Base-by-base conservation (phyloP, 2,113 vertebrate genomes). In the Engystomops pustulosus region DNA sequence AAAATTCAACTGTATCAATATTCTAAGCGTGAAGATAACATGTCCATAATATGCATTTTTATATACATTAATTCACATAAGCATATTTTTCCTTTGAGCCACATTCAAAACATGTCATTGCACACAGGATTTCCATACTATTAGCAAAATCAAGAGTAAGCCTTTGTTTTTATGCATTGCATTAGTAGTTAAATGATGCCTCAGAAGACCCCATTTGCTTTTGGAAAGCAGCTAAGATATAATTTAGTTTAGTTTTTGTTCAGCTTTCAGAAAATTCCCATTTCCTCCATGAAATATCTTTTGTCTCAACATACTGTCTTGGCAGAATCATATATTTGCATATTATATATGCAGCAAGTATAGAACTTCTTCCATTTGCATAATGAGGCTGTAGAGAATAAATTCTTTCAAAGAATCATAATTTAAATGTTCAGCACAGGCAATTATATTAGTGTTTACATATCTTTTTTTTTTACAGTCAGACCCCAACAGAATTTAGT, bases 211-310 rank as follows among this genome's bases (percentile, higher is more conserved):
- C 27, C 71, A 84, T 68, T 76, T 78, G 58, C 71, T 68, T 68
- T 78, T 44, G 72, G 30, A 78, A 84, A 27, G 82, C 60, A 76
- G 44, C 45, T 78, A 84, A 53, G 72, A 51, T 45, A 84, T 49
- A 53, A 84, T 78, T 67, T 78, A 49, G 82, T 76, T 41, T 78
- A 84, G 62, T 77, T 67, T 65, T 44, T 77, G 72, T n/a, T 60
- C 12, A 12, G 75, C 86, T 68, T 78, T 0, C 0, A 87, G 89
- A 88, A 86, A 68, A 83, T 87, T 84, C 0, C 10, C 15, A 30
- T 88, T 90, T 90, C 89, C 87, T 88, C 86, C 86, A 84, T 79
- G 88, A 88, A 85, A 83, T 89, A 79, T 86, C 81, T 85, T 85
- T 88, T 86, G 90, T 90, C 88, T 90, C 85, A 86, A 87, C 85